Evolutionary conservation across 2,797 vertebrate genomes (phyloP), one percentile per base, ranked within the genome.

Genomic region (Tangara arthus): DNA sequence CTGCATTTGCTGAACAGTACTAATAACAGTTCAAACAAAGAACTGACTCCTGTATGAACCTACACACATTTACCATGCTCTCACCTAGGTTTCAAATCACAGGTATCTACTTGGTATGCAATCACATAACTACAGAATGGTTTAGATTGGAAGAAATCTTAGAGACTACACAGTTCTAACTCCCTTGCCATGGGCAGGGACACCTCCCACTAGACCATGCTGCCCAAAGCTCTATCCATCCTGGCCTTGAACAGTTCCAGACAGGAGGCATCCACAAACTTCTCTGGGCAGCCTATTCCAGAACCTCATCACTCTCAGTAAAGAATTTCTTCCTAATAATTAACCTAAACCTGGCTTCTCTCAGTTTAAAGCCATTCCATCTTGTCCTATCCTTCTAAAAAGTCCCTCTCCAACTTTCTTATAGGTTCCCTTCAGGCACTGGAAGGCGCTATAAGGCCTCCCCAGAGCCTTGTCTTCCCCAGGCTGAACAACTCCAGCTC

Each of bases 11-110:
- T 83, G 61, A 88, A 61, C 7, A 63, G 26, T 32, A 52, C 4
- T 16, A 52, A 24, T 24, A 69, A 39, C 16, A 42, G 11, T n/a
- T 84, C 37, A 87, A 78, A 60, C 15, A 52, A 28, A 71, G 8
- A 15, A 4, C 10, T 56, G 30, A 32, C 9, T 34, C 5, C 24
- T 57, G 6, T 42, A 28, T 53, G 7, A 1, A 0, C 11, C 28
- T 53, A 53, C 6, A 50, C 11, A 34, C 15, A 26, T 63, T 79
- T 56, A n/a, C 23, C 7, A 4, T 64, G n/a, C 7, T 65, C 7
- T 75, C 12, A 80, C 32, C 30, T 39, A 59, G 9, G 11, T 52
- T 30, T 46, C n/a, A 46, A 7, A 42, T 56, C 13, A 49, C 19
- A 60, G 59, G 37, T 41, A 41, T 30, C 59, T 41, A 15, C 27